Conservation (phyloP, 2,797 vertebrate species). For the Anabas testudineus region DNA sequence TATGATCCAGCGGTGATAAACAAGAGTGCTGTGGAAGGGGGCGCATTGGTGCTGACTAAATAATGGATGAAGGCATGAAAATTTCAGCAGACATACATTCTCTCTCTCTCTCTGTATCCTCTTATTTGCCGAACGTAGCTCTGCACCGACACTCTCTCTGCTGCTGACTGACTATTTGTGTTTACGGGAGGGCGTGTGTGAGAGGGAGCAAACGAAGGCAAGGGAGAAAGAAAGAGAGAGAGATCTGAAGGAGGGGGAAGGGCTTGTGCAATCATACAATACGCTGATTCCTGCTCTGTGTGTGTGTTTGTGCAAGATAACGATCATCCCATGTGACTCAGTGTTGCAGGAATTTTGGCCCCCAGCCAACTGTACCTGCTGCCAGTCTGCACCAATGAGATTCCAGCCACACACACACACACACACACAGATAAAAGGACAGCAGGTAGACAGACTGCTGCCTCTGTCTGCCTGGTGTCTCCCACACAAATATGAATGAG, state of each 20-base stretch:
- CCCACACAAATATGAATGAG: constrained; percentile 19
- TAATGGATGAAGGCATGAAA: constrained; percentile 73
- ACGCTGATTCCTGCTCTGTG: constrained; percentile 49
- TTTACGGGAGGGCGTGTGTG: constrained; percentile 51
- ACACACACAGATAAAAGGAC: not conserved
- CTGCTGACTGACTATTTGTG: constrained; percentile 38
- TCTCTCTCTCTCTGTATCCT: constrained; percentile 34
- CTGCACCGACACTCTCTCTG: constrained; percentile 26
- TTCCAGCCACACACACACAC: not conserved
- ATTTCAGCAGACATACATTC: constrained; percentile 57
- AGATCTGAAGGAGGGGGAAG: constrained; percentile 58
- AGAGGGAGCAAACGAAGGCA: constrained; percentile 27
- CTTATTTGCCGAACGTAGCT: constrained; percentile 24
- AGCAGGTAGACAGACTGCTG: constrained; percentile 12
- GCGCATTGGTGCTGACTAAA: constrained; percentile 52
- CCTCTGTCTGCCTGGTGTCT: not conserved
- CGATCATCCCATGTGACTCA: constrained; percentile 78
- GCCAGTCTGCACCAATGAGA: constrained; percentile 54
- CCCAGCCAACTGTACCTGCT: constrained; percentile 72
- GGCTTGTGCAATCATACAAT: constrained; percentile 71
- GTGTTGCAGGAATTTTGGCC: constrained; percentile 79
- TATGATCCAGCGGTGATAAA: constrained; percentile 36
- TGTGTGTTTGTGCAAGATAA: constrained; percentile 51
- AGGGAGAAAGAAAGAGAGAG: constrained; percentile 17
- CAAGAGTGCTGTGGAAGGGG: constrained; percentile 19